A percentile compares a stretch with the other conserved stretches of the same genome.
Evolutionary conservation across 2,888 invertebrate genomes (phyloP).

Genomic region (Panzeria rudis): DNA sequence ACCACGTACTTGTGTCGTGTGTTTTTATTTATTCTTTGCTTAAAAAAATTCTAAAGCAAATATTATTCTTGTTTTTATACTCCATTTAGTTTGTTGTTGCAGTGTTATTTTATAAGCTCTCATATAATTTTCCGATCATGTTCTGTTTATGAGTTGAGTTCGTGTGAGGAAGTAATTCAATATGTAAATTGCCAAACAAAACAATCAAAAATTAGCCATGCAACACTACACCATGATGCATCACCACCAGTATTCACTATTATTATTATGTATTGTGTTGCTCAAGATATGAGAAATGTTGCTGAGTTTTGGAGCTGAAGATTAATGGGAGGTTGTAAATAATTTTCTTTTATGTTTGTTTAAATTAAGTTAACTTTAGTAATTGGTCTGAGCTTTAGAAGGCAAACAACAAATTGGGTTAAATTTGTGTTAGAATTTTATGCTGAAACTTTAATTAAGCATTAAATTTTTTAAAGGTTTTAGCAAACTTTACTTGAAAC

Average conservation of each 20-base stretch:
- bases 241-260: constrained; percentile 13
- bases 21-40: constrained; percentile 67
- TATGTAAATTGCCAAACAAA: constrained; percentile 79
- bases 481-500: no score
- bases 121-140: constrained; percentile 74
- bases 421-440: constrained; percentile 24
- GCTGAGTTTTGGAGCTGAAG: background rate
- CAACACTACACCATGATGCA: constrained; percentile 68
- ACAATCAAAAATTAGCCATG: constrained; percentile 80
- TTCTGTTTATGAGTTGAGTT: constrained; percentile 72
- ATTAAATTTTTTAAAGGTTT: background rate
- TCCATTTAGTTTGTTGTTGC: constrained; percentile 49
- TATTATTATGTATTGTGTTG: constrained; percentile 35
- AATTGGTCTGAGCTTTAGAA: constrained; percentile 30
- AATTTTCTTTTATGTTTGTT: constrained; percentile 2
- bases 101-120: constrained; percentile 37
- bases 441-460: background rate
- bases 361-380: constrained; percentile 61
- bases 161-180: constrained; percentile 78
- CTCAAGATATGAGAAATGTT: constrained; percentile 14
- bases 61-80: constrained; percentile 32
- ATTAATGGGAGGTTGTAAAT: constrained; percentile 54
- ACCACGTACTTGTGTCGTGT: constrained; percentile 72
- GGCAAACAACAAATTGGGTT: constrained; percentile 35
- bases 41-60: constrained; percentile 34